Base-by-base conservation (phyloP, 2,113 vertebrate species). In the Poecile atricapillus region DNA sequence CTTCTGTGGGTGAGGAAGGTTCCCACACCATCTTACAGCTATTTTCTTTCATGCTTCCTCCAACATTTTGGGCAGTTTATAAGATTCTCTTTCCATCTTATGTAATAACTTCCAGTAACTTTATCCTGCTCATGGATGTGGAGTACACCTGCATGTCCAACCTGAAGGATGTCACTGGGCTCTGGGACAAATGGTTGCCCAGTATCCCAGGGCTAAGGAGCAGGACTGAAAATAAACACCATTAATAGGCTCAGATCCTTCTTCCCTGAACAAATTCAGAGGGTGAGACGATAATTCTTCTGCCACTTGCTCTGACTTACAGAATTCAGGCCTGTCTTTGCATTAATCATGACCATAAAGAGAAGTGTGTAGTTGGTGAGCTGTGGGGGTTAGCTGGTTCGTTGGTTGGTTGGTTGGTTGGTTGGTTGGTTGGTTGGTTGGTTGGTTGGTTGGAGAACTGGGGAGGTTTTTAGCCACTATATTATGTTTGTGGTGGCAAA, bases 101-200 rank as follows among this genome's bases (percentile, higher is more conserved):
- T 0, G 0, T 1, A 4, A 52, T 28, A 49, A 46, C 3, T 82
- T 83, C 22, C 55, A 83, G 15, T 39, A 58, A 30, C 49, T 87
- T 94, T 49, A 18, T 84, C 39, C 41, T 73, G 33, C 21, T 35
- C 4, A 4, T 23, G 33, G 28, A 47, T 39, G 7, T 68, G 81
- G 53, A 75, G 19, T 30, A 53, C n/a, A 64, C n/a, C 31, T 50
- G n/a, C 20, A 30, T 2, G 1, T 68, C 69, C 43, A 91, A 1
- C 13, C 19, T 75, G 21, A 60, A 17, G 35, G 17, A 20, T 67
- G 27, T 50, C 60, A 37, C 31, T 43, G 35, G 21, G 11, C 22
- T 67, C 52, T 47, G 33, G 53, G 55, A 50, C 18, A 86, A 64
- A 33, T 46, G 20, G 7, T 65, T 53, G 9, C 20, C 65, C 63